Evolutionary conservation across 2,888 invertebrate species (phyloP), one percentile per base, ranked within the genome.

Genomic region (Deroplatys truncata): DNA sequence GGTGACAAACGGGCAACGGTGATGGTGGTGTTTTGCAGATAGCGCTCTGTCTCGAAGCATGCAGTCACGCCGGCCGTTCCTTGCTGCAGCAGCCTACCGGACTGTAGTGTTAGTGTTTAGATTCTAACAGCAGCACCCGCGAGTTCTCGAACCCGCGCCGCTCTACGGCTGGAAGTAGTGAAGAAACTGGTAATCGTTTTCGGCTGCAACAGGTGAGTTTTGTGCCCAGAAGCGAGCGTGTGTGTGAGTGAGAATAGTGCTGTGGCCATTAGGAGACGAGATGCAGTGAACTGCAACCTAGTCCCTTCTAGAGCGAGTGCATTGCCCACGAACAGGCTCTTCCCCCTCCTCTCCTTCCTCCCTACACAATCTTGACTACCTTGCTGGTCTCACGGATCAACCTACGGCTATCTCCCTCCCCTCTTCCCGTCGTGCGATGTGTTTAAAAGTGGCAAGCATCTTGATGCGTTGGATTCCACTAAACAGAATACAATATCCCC

Each of bases 1-100:
- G 90, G 90, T 90, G 90, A 90, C 90, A 89, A 90, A 90, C 90
- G 90, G 90, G 85, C 88, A 85, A 31, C 82, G 29, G 87, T 29
- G 49, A 82, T 72, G 72, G 86, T 29, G 85, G 85, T 85, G 85
- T 85, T 85, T 85, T 85, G 85, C 85, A 85, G 85, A 85, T 85
- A 85, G 49, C 85, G n/a, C 85, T 85, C 85, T 35, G 35, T 31
- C 85, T 85, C 25, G 25, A 9, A 82, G 15, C 29, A 82, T 86
- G 86, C 56, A 86, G 86, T 28, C 31, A 85, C 56, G 56, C 31
- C 85, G n/a, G 85, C 20, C 56, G 56, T 4, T 16, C 25, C 56
- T 72, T 25, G 25, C 56, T 20, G 20, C 20, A 72, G 20, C 56
- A 20, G 56, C 56, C 56, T 56, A 56, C 56, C 16, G 56, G 56